Evolutionary conservation across 2,888 invertebrate genomes (phyloP).

Genomic region (Scaeva pyrastri): DNA sequence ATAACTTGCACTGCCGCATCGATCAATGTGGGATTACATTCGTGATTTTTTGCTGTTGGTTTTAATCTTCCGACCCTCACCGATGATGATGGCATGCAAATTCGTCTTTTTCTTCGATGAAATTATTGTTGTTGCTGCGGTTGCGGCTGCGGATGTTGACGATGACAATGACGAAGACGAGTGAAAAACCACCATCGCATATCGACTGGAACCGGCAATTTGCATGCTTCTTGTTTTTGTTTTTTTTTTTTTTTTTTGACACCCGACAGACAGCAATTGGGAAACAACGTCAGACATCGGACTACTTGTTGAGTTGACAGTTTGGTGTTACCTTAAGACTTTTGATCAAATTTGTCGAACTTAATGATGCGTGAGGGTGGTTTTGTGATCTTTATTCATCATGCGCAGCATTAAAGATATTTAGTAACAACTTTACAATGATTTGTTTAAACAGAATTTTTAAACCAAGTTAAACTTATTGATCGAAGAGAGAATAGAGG

Average conservation of each 20-base stretch:
- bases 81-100: neutral
- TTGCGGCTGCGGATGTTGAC: neutral
- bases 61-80: neutral
- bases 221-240: conserved; percentile 41
- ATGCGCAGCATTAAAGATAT: neutral
- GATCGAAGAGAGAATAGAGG: too few species aligned
- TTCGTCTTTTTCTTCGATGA: neutral
- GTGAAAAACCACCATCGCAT: too few species aligned
- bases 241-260: too few species aligned
- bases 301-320: neutral
- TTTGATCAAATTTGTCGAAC: conserved; percentile 42
- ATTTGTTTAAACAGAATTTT: conserved; percentile 2
- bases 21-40: conserved; percentile 39
- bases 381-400: neutral
- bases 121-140: neutral
- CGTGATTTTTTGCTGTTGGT: neutral
- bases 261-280: conserved; percentile 35
- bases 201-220: conserved; percentile 6
- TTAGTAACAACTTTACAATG: neutral
- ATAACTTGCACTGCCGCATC: conserved; percentile 32
- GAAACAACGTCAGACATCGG: neutral
- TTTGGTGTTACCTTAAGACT: conserved; percentile 22
- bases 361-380: conserved; percentile 44
- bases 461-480: neutral
- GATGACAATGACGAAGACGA: too few species aligned